phyloP scores from a whole-genome alignment of 2,888 invertebrate genomes.

The Chrysolina americana region DNA sequence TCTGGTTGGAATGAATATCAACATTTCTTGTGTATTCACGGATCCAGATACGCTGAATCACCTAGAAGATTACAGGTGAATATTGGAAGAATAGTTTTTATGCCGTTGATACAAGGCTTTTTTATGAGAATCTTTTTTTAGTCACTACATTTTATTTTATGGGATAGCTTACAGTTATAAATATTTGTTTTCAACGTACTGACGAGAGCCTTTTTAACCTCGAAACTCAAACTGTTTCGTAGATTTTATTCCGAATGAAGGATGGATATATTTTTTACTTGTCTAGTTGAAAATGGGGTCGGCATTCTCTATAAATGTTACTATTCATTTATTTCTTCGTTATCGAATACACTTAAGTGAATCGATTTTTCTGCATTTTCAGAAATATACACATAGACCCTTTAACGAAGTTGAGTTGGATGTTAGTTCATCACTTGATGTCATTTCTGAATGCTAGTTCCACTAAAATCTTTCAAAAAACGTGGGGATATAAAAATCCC shows the following conservation, averaged over 20 bases:
- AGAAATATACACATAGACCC: conserved; percentile 60
- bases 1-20: conserved; percentile 57
- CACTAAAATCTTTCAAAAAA: conserved; percentile 69
- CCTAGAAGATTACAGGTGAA: conserved; percentile 67
- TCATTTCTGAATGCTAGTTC: conserved; percentile 73
- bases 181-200: no score
- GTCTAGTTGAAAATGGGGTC: no score
- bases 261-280: no score
- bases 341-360: no score
- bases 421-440: conserved; percentile 72
- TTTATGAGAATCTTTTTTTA: no score
- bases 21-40: conserved; percentile 63
- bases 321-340: no score
- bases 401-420: conserved; percentile 75
- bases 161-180: no score
- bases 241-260: no score
- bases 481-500: conserved; percentile 73
- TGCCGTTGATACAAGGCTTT: background rate
- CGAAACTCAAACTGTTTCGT: no score
- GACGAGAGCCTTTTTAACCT: no score
- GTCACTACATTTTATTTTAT: no score
- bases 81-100: background rate
- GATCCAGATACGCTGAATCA: conserved; percentile 68
- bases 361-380: conserved; percentile 36
- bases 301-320: background rate